These are phyloP conservation scores for Rhynchotus rufescens DNA, from an alignment of 2,797 vertebrate species.

Conservation along the genomic window DNA sequence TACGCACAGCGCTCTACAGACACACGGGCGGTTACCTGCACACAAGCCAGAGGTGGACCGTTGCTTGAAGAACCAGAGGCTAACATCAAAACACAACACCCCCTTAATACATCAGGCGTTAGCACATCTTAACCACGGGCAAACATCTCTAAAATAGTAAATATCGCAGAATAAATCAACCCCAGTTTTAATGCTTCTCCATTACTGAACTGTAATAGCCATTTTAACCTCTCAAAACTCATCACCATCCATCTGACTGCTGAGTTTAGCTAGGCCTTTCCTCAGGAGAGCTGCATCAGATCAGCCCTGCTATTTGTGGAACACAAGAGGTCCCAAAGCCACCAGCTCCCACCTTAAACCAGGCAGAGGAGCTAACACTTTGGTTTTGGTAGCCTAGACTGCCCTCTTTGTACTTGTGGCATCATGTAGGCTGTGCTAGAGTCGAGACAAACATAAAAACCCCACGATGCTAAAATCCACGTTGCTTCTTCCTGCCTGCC, in stretches of 20 bases:
- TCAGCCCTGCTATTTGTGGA: background rate
- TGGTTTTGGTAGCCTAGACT: accelerated
- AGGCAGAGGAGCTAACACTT: background rate
- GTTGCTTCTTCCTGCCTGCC: accelerated
- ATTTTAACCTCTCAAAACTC: background rate
- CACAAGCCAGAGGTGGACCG: accelerated
- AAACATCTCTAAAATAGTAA: background rate
- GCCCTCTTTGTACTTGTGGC: background rate
- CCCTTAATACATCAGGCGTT: background rate
- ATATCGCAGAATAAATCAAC: background rate
- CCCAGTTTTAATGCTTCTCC: background rate
- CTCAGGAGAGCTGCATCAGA: background rate
- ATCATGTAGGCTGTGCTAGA: background rate
- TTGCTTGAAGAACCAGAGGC: background rate
- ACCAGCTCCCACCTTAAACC: background rate
- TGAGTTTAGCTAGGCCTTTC: background rate
- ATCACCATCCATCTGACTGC: background rate
- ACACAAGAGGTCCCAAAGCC: background rate
- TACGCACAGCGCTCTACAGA: background rate
- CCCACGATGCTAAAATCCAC: background rate
- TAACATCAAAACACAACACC: background rate
- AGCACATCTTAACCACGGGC: background rate
- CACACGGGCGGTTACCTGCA: background rate
- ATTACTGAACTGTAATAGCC: background rate
- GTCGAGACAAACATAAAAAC: background rate